Evolutionary conservation across 2,888 invertebrate species (phyloP).

Genomic region (Ochropacha duplaris): DNA sequence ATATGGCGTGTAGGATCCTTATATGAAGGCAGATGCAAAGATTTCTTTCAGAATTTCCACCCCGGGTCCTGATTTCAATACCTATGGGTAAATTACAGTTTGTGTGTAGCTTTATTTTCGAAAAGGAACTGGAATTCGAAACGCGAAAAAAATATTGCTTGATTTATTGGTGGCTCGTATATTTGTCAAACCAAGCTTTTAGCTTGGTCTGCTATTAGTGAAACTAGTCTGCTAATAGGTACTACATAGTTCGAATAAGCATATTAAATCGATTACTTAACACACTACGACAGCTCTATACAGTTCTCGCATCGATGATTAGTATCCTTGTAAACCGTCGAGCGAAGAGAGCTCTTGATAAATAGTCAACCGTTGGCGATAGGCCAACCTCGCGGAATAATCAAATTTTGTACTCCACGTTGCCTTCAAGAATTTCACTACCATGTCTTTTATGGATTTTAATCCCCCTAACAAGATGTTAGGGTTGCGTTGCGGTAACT

Average conservation of each 20-base stretch:
- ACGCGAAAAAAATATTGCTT: too few species aligned
- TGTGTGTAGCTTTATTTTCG: too few species aligned
- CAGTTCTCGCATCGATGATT: slow-evolving; percentile 65
- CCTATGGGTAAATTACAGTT: too few species aligned
- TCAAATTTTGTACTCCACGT: slow-evolving; percentile 76
- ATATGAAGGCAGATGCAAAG: too few species aligned
- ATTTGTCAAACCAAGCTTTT: too few species aligned
- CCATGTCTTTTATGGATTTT: slow-evolving; percentile 80
- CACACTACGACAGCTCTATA: slow-evolving; percentile 44
- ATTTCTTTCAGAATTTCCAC: too few species aligned
- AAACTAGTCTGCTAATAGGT: too few species aligned
- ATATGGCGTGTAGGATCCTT: too few species aligned
- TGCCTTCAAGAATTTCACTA: slow-evolving; percentile 51
- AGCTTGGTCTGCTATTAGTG: too few species aligned
- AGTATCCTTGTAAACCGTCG: slow-evolving; percentile 78
- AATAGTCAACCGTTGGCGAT: slow-evolving; percentile 79
- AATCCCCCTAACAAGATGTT: slow-evolving; percentile 78
- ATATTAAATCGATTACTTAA: not conserved
- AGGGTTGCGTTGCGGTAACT: slow-evolving; percentile 66
- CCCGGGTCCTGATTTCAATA: too few species aligned
- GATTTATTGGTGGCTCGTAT: too few species aligned
- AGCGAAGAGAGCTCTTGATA: slow-evolving; percentile 72
- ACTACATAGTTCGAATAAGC: not conserved
- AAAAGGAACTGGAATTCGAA: too few species aligned
- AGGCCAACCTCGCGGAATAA: slow-evolving; percentile 82